Evolutionary conservation across 2,797 vertebrate species (phyloP), one percentile per base, ranked within the genome.

Genomic region (Echeneis naucrates): DNA sequence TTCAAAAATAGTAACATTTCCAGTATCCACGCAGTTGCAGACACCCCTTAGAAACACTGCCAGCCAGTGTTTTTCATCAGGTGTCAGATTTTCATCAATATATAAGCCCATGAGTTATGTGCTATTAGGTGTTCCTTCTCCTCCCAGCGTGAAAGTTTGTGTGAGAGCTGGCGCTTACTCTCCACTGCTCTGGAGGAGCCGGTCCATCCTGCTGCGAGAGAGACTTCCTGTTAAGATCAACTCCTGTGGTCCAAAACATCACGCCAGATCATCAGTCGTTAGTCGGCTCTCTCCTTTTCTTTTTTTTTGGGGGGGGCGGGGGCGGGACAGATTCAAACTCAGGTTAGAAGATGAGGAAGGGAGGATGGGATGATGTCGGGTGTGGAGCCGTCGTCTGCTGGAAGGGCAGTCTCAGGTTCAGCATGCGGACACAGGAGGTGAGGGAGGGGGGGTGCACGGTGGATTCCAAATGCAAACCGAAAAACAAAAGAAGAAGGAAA

Each of bases 1-100:
- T 92, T 93, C 75, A 91, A 91, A 93, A 94, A 93, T 89, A 86
- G 82, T 71, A 87, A 87, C 82, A 72, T 89, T 90, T 87, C 81
- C 71, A 69, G 77, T 69, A 75, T 83, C 72, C 45, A 19, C 78
- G 84, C 81, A 42, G 42, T 63, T 75, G 63, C 84, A 78, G 78
- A 65, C 72, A 23, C 73, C 65, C 40, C 45, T 52, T 11, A 21
- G 55, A 68, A 85, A 88, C 81, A 72, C 75, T 23, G 72, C 68
- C 68, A 8, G 45, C 35, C 75, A 75, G 75, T 54, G 78, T 68
- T 77, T 65, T 62, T 77, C 66, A 59, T 54, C 76, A 48, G 65
- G 84, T n/a, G 76, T 85, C 77, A 45, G 79, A 82, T 83, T 82
- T 65, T 67, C 53, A 53, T 78, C 72, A 75, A 75, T 79, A 44